Evolutionary conservation across 1,140 invertebrate genomes (phyloP).

Genomic region (Aradophagus sp.): DNA sequence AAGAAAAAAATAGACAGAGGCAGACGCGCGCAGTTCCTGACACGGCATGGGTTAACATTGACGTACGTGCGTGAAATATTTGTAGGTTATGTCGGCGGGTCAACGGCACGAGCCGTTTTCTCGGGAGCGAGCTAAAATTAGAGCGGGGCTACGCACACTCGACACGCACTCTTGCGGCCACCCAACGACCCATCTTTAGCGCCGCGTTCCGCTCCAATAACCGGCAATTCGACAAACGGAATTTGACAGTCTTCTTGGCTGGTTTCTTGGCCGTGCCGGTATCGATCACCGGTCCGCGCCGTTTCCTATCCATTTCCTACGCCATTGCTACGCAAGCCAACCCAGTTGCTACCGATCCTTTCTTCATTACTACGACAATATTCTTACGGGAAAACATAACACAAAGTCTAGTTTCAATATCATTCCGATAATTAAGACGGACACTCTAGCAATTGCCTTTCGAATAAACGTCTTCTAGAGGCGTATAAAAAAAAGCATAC

Average conservation of each 20-base stretch:
- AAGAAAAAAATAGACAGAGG: conserved; percentile 7
- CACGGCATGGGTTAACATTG: conserved; percentile 61
- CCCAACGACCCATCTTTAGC: conserved; percentile 28
- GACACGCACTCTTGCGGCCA: conserved; percentile 12
- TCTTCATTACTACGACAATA: too few species aligned
- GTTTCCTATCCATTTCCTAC: too few species aligned
- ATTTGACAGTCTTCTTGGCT: conserved; percentile 40
- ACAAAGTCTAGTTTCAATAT: too few species aligned
- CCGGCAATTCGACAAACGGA: conserved; percentile 14
- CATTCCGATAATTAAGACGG: too few species aligned
- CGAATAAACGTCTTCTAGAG: too few species aligned
- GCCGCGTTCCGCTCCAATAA: conserved; percentile 25
- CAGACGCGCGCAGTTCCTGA: conserved; percentile 12
- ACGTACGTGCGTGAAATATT: conserved; percentile 65
- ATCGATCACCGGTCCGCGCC: conserved; percentile 41
- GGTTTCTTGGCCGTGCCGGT: conserved; percentile 4
- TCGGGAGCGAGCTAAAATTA: conserved; percentile 68
- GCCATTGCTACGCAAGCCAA: too few species aligned
- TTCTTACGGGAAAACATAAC: too few species aligned
- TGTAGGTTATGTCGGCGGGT: conserved; percentile 67
- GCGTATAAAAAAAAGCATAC: too few species aligned
- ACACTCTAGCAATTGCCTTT: too few species aligned
- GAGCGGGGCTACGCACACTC: conserved; percentile 59
- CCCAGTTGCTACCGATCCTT: too few species aligned
- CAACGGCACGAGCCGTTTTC: conserved; percentile 63